These are phyloP conservation scores for Prunella fulvescens DNA, from an alignment of 2,113 vertebrate species.

Conservation along the genomic window DNA sequence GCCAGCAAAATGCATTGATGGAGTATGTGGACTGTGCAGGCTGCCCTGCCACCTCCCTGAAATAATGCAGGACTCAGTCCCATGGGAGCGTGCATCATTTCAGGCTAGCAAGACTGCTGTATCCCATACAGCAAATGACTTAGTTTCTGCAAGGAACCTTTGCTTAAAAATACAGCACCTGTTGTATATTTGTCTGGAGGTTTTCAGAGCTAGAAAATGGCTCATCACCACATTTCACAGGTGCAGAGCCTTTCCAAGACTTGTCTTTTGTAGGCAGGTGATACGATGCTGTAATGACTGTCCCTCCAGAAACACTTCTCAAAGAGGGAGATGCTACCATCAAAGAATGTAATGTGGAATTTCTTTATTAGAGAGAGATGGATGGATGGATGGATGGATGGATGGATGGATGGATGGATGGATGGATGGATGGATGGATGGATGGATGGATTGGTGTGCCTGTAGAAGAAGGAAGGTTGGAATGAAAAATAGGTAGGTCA, in stretches of 20 bases:
- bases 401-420: too few species aligned
- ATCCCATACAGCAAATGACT: background rate
- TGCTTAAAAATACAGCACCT: background rate
- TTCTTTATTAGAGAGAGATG: background rate
- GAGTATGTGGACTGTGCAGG: background rate
- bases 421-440: background rate
- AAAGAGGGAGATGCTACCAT: background rate
- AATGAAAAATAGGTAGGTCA: background rate
- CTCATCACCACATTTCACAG: background rate
- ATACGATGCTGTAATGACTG: background rate
- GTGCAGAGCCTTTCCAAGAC: background rate
- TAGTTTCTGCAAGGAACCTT: background rate
- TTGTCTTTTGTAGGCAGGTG: background rate
- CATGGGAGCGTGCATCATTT: background rate
- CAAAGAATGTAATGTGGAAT: background rate
- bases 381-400: background rate
- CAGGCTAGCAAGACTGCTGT: background rate
- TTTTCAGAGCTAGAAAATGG: background rate
- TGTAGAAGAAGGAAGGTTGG: background rate
- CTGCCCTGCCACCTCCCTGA: slow-evolving; percentile 23
- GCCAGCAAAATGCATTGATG: slow-evolving; percentile 46
- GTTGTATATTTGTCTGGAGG: background rate
- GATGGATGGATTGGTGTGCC: background rate
- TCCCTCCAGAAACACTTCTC: background rate
- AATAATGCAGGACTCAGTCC: slow-evolving; percentile 39